phyloP scores from a whole-genome alignment of 2,113 vertebrate genomes.

The Pogona vitticeps region DNA sequence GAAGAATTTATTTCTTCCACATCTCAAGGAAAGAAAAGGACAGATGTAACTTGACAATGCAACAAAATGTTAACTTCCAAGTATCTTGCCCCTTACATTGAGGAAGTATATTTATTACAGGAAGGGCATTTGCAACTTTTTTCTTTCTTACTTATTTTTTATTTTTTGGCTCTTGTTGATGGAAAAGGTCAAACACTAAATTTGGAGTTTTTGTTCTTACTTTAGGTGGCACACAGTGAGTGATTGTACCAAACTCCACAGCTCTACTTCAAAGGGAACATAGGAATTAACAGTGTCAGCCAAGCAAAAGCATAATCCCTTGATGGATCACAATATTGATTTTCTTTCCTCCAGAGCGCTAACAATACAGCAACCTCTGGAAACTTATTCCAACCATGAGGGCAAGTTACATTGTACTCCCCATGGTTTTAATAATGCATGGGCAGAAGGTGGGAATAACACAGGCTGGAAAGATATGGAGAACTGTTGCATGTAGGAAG shows the following conservation, averaged over 20 bases:
- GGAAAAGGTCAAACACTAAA: conserved; percentile 32
- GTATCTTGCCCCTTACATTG: background rate
- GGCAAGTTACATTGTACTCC: background rate
- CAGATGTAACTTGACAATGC: background rate
- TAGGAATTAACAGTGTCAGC: background rate
- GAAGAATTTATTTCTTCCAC: background rate
- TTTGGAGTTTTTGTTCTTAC: conserved; percentile 25
- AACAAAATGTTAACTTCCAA: conserved; percentile 8
- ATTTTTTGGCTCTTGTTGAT: conserved; percentile 30
- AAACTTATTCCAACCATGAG: rapidly evolving
- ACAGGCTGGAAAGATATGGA: conserved; percentile 13
- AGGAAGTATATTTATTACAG: background rate
- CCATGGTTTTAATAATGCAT: conserved; percentile 8
- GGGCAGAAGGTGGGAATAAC: conserved; percentile 2
- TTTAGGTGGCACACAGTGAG: background rate
- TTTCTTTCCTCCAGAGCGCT: background rate
- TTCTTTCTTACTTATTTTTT: no score
- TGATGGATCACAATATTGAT: background rate
- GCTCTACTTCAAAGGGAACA: conserved; percentile 13
- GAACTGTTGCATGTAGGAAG: background rate
- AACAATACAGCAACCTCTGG: background rate
- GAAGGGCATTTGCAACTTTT: conserved; percentile 33
- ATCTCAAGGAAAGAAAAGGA: background rate
- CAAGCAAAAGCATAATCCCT: background rate
- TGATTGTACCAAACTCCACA: conserved; percentile 24